Evolutionary conservation across 2,888 invertebrate species (phyloP).

Genomic region (Macrophya annulata): DNA sequence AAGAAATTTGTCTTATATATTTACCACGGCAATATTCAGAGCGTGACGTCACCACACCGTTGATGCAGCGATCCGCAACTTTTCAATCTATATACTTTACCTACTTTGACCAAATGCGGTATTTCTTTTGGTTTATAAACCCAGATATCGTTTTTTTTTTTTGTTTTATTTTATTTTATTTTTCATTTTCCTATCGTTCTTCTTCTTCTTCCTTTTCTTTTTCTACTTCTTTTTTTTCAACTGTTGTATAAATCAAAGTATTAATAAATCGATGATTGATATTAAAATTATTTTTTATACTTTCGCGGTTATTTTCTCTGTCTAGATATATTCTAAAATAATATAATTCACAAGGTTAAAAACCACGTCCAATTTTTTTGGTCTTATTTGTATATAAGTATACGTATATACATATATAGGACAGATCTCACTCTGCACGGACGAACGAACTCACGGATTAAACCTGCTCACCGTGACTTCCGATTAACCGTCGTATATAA

Average conservation of each 20-base stretch:
- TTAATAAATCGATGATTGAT: background rate
- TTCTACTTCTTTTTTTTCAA: too few species aligned
- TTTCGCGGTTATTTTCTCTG: background rate
- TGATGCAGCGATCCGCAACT: slow-evolving; percentile 41
- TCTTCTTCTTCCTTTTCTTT: too few species aligned
- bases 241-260: background rate
- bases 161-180: too few species aligned
- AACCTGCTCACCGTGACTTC: slow-evolving; percentile 45
- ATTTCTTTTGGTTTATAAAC: background rate
- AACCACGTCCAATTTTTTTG: too few species aligned
- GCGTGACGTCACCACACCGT: slow-evolving; percentile 31
- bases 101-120: slow-evolving; percentile 17
- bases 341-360: background rate
- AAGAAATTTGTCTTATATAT: background rate
- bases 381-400: background rate
- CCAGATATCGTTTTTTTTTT: background rate
- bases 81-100: slow-evolving; percentile 23
- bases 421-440: slow-evolving; percentile 12
- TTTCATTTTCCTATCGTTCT: too few species aligned
- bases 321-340: background rate
- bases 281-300: background rate
- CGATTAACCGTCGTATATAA: slow-evolving; percentile 3
- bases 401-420: background rate
- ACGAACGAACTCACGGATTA: slow-evolving; percentile 24
- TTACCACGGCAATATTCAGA: slow-evolving; percentile 34